Conservation (phyloP, 2,797 vertebrate genomes). For the Peromyscus nudipes region DNA sequence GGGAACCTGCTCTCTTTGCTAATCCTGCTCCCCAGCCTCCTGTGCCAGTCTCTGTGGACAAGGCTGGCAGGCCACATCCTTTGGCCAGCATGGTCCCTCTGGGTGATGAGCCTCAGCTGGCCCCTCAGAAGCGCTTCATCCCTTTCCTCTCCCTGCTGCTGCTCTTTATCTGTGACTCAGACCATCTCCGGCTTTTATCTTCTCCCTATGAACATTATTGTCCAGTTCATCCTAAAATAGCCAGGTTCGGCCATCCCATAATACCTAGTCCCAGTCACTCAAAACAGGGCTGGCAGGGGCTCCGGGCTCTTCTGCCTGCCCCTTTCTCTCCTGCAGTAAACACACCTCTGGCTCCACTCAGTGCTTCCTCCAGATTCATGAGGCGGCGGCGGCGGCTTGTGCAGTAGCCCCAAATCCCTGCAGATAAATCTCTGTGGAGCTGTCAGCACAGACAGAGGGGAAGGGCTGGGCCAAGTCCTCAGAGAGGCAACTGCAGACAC, state of each 20-base stretch:
- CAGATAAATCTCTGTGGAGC: constrained; percentile 85
- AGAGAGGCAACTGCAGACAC: constrained; percentile 79
- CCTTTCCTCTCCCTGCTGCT: neutral
- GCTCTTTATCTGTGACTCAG: constrained; percentile 47
- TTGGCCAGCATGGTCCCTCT: neutral
- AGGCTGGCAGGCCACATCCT: no score
- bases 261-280: constrained; percentile 79
- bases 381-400: constrained; percentile 54
- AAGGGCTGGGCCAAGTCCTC: constrained; percentile 72
- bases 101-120: neutral
- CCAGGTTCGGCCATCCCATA: constrained; percentile 75
- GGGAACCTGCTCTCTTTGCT: neutral
- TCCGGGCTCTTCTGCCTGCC: constrained; percentile 78
- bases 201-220: constrained; percentile 72
- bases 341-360: constrained; percentile 74
- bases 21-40: neutral
- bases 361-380: constrained; percentile 80
- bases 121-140: neutral
- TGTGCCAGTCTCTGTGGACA: neutral
- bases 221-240: constrained; percentile 80
- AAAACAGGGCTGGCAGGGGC: constrained; percentile 79
- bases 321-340: constrained; percentile 87
- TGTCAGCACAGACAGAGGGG: constrained; percentile 79
- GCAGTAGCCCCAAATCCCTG: constrained; percentile 75
- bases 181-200: constrained; percentile 73